Evolutionary conservation across 92 coral and sea anemone genomes (phyloP), one percentile per base, ranked within the genome.

Genomic region (Umimayanthus chanpuru): DNA sequence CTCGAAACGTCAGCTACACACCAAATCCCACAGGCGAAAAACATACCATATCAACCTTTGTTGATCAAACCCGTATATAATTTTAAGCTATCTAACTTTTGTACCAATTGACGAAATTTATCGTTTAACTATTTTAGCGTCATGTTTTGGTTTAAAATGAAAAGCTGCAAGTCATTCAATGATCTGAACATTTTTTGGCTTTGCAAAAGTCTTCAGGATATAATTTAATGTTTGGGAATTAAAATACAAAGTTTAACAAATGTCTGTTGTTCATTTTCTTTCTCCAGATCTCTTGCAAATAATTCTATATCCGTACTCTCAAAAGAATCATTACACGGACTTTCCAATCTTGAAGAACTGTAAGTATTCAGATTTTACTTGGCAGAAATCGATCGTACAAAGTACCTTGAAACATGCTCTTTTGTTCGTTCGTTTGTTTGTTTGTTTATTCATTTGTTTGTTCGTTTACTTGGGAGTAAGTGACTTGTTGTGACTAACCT

Each of bases 201-300:
- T 61, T 61, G n/a, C 6, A 18, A 61, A 61, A 18, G 67, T 61
- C 6, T 18, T 61, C 67, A 71, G 76, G 39, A 71, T 15, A 26
- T 15, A 12, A 26, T 6, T 71, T 9, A 71, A 71, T 3, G 12
- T 25, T 71, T 28, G 9, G 36, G 68, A 8, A 0, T 61, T 20
- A 61, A 61, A 61, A 61, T 23, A 6, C 16, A 56, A 0, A 56
- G 16, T 15, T 9, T 56, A 56, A 56, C 66, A 4, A 56, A 20
- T 61, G 68, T 61, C 68, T 23, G 14, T 61, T 76, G 15, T 20
- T 82, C 26, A 25, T 49, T 55, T 23, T 92, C 30, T 86, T 14
- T 89, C 68, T 84, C 4, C 85, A 95, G 98, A 61, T 95, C 98
- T 39, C 94, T 95, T 49, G 98, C 96, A 73, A 94, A 95, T 76